These are phyloP conservation scores for Taenioides sp. DNA, from an alignment of 2,797 vertebrate species.

Conservation along the genomic window DNA sequence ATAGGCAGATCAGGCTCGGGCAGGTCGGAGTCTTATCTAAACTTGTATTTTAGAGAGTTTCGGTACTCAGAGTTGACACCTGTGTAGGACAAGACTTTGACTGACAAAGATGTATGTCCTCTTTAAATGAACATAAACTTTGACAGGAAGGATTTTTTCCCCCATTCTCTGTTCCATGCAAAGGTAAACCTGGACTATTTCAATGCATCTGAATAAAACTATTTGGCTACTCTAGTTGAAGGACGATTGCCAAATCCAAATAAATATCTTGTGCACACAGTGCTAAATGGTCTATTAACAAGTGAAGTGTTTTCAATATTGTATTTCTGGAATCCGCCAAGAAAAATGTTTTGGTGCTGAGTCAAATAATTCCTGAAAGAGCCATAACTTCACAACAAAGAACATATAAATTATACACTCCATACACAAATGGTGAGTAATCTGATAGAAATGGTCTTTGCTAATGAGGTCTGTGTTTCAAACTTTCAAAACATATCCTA, in stretches of 20 bases:
- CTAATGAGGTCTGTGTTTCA: background rate
- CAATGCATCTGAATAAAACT: background rate
- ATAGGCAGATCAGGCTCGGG: constrained; percentile 53
- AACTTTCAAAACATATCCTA: background rate
- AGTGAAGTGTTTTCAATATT: background rate
- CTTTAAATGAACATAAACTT: constrained; percentile 52
- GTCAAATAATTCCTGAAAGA: background rate
- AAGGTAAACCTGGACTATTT: background rate
- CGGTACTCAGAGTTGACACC: constrained; percentile 31
- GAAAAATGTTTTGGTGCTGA: background rate
- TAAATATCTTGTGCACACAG: background rate
- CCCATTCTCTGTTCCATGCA: constrained; percentile 50
- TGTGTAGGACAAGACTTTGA: constrained; percentile 11
- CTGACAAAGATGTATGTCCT: background rate
- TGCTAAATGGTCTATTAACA: too few species aligned
- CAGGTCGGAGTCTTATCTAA: constrained; percentile 61
- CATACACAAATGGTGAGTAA: background rate
- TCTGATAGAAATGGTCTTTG: background rate
- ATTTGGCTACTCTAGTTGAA: background rate
- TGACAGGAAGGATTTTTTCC: constrained; percentile 56
- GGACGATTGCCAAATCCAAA: background rate
- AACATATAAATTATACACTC: background rate
- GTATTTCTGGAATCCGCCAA: background rate
- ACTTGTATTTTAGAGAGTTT: constrained; percentile 55
- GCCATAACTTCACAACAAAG: background rate